Evolutionary conservation across 2,888 invertebrate genomes (phyloP).

Genomic region (Agrochola circellaris): DNA sequence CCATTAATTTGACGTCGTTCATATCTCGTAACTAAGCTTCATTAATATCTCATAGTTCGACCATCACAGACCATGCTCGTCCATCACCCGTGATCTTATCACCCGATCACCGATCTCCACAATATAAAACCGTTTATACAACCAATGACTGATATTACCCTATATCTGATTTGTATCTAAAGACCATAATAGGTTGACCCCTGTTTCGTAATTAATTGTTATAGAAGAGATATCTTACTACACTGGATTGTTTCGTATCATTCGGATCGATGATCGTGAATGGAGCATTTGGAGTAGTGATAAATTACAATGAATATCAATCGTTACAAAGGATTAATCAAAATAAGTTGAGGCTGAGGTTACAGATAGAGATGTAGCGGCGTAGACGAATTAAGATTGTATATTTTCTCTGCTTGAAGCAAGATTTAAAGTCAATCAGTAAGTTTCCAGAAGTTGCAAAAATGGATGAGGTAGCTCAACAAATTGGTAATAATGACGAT

Average conservation of each 20-base stretch:
- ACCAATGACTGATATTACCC: slow-evolving; percentile 85
- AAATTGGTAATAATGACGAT: not conserved
- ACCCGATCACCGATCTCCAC: slow-evolving; percentile 83
- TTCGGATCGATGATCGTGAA: slow-evolving; percentile 85
- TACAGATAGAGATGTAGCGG: slow-evolving; percentile 42
- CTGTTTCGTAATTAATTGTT: slow-evolving; percentile 56
- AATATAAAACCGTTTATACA: slow-evolving; percentile 89
- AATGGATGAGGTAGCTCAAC: not conserved
- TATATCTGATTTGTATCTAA: slow-evolving; percentile 84
- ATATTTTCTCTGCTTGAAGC: not conserved
- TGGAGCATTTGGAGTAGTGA: slow-evolving; percentile 84
- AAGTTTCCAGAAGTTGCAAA: not conserved
- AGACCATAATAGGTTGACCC: slow-evolving; percentile 75
- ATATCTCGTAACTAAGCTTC: slow-evolving; percentile 65
- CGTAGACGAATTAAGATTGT: not conserved
- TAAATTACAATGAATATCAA: slow-evolving; percentile 88
- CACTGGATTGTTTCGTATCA: slow-evolving; percentile 76
- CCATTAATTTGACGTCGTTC: slow-evolving; percentile 63
- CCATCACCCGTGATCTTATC: slow-evolving; percentile 88
- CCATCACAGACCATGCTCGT: slow-evolving; percentile 79
- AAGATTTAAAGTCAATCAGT: not conserved
- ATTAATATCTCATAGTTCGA: slow-evolving; percentile 81
- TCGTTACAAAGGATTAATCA: slow-evolving; percentile 88
- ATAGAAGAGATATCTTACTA: slow-evolving; percentile 66
- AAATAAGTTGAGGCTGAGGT: slow-evolving; percentile 74